Base-by-base conservation (phyloP, 1,140 invertebrate genomes). In the Caenorhabditis briggsae region DNA sequence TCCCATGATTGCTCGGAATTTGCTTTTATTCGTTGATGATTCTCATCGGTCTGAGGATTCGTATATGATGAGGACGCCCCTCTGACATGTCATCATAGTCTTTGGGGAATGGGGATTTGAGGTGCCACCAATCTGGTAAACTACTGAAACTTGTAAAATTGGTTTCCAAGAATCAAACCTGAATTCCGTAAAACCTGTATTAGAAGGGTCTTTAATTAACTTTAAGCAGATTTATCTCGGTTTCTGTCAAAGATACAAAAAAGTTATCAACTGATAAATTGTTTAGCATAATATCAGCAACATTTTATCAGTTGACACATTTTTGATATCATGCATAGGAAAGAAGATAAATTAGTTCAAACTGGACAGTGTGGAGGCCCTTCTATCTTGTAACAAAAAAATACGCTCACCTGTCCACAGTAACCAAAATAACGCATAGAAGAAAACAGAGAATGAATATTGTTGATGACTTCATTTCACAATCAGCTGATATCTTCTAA, bases 381-480 rank as follows among this genome's bases (percentile, higher is more conserved):
- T n/a, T 7, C n/a, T n/a, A 58, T 58, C n/a, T 7, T 58, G 8
- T 12, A 61, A 25, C 9, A 33, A 25, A 20, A 18, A 20, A 11
- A 25, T 14, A n/a, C 46, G 33, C 25, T 74, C 12, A 78, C 70
- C 70, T 78, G 16, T 78, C 70, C 3, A 78, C 70, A 20, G 70
- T 78, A 20, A 78, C 43, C 7, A 78, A 48, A 2, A 78, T 8
- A 78, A 50, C 53, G 50, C n/a, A 78, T 16, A 78, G n/a, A 16
- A 78, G 20, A 50, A 78, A 5, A 5, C 46, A 20, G 14, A 78
- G 46, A 50, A 78, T 23, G 14, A 78, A 23, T n/a, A 53, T 46
- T 53, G 70, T n/a, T 12, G 70, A 78, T 23, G 46, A 14, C 46
- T 78, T 78, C 70, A 78, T 78, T 70, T 70, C 5, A 23, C 70